Conservation (phyloP, 2,797 vertebrate species). For the Chaenodraco wilsoni region DNA sequence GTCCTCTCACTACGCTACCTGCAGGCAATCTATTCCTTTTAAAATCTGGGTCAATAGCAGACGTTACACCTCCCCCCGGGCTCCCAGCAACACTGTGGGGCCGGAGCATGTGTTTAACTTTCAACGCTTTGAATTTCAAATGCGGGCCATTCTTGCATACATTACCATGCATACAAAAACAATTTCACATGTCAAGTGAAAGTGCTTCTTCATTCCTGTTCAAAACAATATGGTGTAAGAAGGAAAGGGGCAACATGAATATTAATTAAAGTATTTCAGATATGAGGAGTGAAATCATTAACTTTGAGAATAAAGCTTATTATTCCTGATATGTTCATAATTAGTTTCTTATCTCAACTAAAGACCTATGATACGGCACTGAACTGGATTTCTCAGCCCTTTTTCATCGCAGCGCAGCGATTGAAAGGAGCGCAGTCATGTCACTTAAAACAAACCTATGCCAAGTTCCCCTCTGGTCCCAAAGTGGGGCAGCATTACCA, state of each 20-base stretch:
- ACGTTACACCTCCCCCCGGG: constrained; percentile 62
- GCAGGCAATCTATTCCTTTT: constrained; percentile 72
- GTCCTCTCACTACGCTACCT: constrained; percentile 67
- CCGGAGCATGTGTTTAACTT: constrained; percentile 72
- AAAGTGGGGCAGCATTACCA: constrained; percentile 70
- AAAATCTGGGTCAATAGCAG: constrained; percentile 82
- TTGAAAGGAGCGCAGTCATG: constrained; percentile 42
- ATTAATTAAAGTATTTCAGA: constrained; percentile 37
- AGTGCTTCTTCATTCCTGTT: constrained; percentile 31
- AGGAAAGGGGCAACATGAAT: constrained; percentile 30
- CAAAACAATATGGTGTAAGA: constrained; percentile 35
- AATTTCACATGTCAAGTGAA: constrained; percentile 46
- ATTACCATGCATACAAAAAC: constrained; percentile 55
- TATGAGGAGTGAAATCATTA: constrained; percentile 31
- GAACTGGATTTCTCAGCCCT: constrained; percentile 18
- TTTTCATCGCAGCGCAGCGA: constrained; percentile 23
- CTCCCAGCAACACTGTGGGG: constrained; percentile 61
- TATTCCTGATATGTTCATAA: constrained; percentile 31
- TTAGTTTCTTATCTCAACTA: constrained; percentile 35
- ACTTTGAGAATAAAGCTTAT: constrained; percentile 25
- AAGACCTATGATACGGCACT: constrained; percentile 15
- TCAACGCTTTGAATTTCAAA: constrained; percentile 74
- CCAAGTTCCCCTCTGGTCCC: constrained; percentile 67
- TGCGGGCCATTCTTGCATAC: constrained; percentile 51
- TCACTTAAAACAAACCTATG: constrained; percentile 71